A percentile compares a stretch with the other conserved stretches of the same genome.
phyloP scores from a whole-genome alignment of 2,888 invertebrate species.

The Nezara viridula region DNA sequence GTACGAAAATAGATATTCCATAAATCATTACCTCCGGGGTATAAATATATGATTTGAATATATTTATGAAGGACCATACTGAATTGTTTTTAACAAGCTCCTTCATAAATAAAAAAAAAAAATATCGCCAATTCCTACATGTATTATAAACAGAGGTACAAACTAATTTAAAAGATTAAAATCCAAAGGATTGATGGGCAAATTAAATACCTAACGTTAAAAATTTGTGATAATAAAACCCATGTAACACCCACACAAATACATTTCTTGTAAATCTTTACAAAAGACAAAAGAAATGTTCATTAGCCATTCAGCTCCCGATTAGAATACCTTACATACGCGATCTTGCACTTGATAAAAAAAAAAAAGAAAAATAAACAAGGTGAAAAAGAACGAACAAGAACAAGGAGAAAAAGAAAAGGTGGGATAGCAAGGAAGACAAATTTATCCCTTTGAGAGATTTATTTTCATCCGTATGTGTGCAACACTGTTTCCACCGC shows the following conservation, averaged over 20 bases:
- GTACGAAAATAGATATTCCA: too few relatives aligned
- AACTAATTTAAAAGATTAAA: too few relatives aligned
- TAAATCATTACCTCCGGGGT: too few relatives aligned
- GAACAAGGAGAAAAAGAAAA: constrained; percentile 7
- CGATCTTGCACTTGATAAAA: background rate
- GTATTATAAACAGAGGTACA: too few relatives aligned
- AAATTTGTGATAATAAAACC: background rate
- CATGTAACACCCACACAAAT: background rate
- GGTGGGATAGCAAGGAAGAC: background rate
- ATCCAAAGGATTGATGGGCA: too few relatives aligned
- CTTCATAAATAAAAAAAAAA: too few relatives aligned
- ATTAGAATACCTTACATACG: constrained; percentile 14
- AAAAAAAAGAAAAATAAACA: constrained; percentile 14
- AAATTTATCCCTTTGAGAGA: constrained; percentile 10
- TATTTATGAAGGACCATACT: too few relatives aligned
- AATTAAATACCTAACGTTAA: background rate
- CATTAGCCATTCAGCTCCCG: constrained; percentile 16
- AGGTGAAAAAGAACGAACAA: background rate
- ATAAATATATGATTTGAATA: too few relatives aligned
- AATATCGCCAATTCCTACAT: too few relatives aligned
- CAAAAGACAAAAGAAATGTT: background rate
- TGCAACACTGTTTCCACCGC: background rate
- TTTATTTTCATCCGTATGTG: background rate
- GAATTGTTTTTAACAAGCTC: too few relatives aligned
- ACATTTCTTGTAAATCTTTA: background rate